phyloP scores from a whole-genome alignment of 2,888 invertebrate genomes.

The Polyommatus iphigenia region DNA sequence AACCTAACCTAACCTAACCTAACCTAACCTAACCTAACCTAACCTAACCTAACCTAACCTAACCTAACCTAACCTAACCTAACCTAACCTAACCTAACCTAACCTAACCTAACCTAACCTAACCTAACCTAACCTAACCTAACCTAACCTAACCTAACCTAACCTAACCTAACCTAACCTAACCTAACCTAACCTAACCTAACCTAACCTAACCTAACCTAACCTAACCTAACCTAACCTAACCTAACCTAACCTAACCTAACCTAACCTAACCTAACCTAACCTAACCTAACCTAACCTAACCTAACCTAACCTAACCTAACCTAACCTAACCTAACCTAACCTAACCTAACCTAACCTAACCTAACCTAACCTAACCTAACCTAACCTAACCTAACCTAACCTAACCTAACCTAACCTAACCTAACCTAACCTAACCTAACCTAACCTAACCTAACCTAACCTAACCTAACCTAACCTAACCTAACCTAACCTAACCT shows the following conservation, averaged over 20 bases:
- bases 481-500: slow-evolving; percentile 40
- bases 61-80: slow-evolving; percentile 13
- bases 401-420: slow-evolving; percentile 37
- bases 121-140: slow-evolving; percentile 42
- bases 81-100: slow-evolving; percentile 37
- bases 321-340: slow-evolving; percentile 20
- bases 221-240: slow-evolving; percentile 36
- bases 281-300: slow-evolving; percentile 32
- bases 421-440: slow-evolving; percentile 43
- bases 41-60: background rate
- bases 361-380: slow-evolving; percentile 32
- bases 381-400: slow-evolving; percentile 32
- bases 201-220: slow-evolving; percentile 40
- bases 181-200: slow-evolving; percentile 40
- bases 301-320: slow-evolving; percentile 29
- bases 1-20: too few relatives aligned
- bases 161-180: slow-evolving; percentile 40
- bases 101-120: slow-evolving; percentile 39
- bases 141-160: slow-evolving; percentile 42
- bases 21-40: too few relatives aligned
- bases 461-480: slow-evolving; percentile 40
- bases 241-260: slow-evolving; percentile 32
- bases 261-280: slow-evolving; percentile 32
- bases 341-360: slow-evolving; percentile 32
- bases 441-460: slow-evolving; percentile 43